Percentiles rank a stretch among this genome's conserved stretches.
Evolutionary conservation across 2,888 invertebrate species (phyloP).

Genomic region (Phortica magna): DNA sequence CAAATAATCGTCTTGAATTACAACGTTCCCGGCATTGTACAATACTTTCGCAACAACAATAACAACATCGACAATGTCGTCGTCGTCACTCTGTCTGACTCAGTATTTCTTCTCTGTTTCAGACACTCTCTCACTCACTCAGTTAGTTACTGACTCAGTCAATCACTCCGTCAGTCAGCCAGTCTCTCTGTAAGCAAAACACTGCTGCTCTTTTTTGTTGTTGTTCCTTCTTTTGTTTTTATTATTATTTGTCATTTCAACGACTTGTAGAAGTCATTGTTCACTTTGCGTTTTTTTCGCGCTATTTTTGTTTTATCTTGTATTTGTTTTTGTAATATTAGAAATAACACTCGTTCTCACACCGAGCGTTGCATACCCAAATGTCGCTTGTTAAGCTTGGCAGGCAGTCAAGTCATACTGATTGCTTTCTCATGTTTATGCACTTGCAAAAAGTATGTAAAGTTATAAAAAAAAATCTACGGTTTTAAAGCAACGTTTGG

Average conservation of each 20-base stretch:
- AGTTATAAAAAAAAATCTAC: background rate
- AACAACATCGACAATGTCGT: background rate
- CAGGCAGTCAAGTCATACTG: background rate
- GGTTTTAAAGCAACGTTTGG: no score
- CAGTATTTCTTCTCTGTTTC: background rate
- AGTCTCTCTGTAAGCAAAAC: background rate
- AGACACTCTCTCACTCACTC: constrained; percentile 1
- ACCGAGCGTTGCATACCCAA: background rate
- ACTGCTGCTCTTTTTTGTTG: background rate
- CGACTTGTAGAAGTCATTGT: background rate
- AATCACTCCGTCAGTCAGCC: background rate
- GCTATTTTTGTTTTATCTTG: background rate
- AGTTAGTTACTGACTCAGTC: background rate
- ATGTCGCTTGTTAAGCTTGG: constrained; percentile 13
- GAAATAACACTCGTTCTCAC: background rate
- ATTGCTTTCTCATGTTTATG: constrained; percentile 28
- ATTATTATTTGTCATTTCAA: background rate
- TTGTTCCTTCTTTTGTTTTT: background rate
- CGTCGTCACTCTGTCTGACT: constrained; percentile 2
- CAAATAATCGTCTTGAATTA: no score
- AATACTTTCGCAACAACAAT: background rate
- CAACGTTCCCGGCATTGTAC: background rate
- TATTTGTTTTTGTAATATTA: background rate
- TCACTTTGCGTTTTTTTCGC: background rate
- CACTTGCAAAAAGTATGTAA: background rate